Percentiles rank a stretch among this genome's conserved stretches.
Conservation (phyloP, 2,888 invertebrate species). For the Cremastinae sp. region DNA sequence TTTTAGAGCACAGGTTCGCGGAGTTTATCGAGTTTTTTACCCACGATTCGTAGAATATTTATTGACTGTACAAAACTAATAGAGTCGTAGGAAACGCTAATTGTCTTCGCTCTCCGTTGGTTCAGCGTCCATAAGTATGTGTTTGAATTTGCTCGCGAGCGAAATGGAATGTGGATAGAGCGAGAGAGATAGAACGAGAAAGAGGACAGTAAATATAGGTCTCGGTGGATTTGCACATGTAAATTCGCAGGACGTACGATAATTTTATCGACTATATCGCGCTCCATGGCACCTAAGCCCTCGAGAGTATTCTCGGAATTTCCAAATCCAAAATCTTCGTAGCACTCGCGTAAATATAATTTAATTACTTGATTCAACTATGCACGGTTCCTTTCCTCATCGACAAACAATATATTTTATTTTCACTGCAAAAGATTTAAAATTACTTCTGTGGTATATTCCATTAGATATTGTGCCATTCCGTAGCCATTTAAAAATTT, state of each 20-base stretch:
- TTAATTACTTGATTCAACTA: constrained; percentile 69
- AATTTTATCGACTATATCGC: constrained; percentile 60
- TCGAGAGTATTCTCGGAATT: constrained; percentile 41
- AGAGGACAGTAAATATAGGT: constrained; percentile 9
- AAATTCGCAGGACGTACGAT: constrained; percentile 63
- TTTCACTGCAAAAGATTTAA: too few species aligned
- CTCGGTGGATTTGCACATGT: constrained; percentile 40
- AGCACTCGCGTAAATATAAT: constrained; percentile 67
- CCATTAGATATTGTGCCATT: too few species aligned
- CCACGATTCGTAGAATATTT: constrained; percentile 27
- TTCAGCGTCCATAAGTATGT: constrained; percentile 10
- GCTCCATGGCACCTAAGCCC: constrained; percentile 42
- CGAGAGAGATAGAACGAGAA: constrained; percentile 13
- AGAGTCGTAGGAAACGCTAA: constrained; percentile 37
- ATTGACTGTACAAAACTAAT: constrained; percentile 26
- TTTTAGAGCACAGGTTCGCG: neutral
- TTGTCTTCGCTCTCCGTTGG: constrained; percentile 43
- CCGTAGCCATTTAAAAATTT: too few species aligned
- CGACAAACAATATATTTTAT: neutral
- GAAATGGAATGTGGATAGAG: neutral
- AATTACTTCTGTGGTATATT: too few species aligned
- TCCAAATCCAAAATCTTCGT: constrained; percentile 11
- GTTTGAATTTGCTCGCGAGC: constrained; percentile 1
- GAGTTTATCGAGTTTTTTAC: constrained; percentile 41
- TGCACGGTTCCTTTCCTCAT: constrained; percentile 51